phyloP scores from a whole-genome alignment of 2,888 invertebrate genomes.

The Exocentrus adspersus region DNA sequence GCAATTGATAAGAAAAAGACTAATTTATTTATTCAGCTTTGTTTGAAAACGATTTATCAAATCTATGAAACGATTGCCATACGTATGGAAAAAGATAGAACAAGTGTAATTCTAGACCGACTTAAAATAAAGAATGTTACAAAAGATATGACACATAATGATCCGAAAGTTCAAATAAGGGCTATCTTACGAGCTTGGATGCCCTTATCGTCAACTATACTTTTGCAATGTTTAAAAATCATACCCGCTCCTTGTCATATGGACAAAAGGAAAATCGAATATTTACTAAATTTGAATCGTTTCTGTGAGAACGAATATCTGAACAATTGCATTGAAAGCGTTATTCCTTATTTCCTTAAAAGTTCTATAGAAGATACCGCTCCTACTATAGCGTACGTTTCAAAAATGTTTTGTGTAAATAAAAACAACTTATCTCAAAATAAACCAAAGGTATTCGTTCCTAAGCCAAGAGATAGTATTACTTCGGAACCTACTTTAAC shows the following conservation, averaged over 20 bases:
- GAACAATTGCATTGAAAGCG: conserved; percentile 76
- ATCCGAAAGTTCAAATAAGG: conserved; percentile 80
- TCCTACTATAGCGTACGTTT: conserved; percentile 79
- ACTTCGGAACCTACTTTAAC: background rate
- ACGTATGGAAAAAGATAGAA: conserved; percentile 79
- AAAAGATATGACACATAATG: conserved; percentile 82
- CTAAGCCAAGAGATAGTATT: conserved; percentile 61
- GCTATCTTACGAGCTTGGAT: conserved; percentile 90
- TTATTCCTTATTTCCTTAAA: conserved; percentile 49
- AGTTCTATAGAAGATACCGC: conserved; percentile 64
- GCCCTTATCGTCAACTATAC: conserved; percentile 83
- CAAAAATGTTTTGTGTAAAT: conserved; percentile 92
- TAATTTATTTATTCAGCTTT: conserved; percentile 91
- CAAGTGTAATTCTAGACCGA: conserved; percentile 76
- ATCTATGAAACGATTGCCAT: conserved; percentile 86
- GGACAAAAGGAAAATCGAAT: conserved; percentile 80
- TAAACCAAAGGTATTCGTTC: conserved; percentile 78
- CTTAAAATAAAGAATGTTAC: conserved; percentile 80
- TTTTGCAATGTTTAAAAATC: conserved; percentile 82
- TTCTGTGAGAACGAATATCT: conserved; percentile 70
- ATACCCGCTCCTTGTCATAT: conserved; percentile 87
- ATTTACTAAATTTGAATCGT: conserved; percentile 77
- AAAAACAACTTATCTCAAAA: conserved; percentile 80
- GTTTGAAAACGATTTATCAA: conserved; percentile 91
- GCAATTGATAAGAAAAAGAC: conserved; percentile 93